Conservation (phyloP, 2,888 invertebrate species). For the Ypsolopha sequella region DNA sequence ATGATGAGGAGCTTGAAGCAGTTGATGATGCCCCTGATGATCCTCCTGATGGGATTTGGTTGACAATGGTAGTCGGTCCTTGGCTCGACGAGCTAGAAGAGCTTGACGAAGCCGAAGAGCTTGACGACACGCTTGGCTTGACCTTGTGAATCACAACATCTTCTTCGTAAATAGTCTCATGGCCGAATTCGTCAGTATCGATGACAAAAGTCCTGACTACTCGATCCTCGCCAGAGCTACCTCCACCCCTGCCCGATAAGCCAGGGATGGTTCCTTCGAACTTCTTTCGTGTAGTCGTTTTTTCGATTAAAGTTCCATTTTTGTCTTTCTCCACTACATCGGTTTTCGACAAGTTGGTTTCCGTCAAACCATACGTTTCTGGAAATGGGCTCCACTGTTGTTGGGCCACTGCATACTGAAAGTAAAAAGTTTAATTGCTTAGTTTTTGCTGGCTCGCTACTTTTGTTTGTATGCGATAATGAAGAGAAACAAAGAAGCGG, state of each 20-base stretch:
- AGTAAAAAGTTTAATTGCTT: neutral
- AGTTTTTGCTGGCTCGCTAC: neutral
- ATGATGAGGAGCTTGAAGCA: neutral
- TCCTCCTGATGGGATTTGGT: neutral
- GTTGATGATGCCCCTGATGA: neutral
- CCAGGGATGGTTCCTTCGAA: conserved; percentile 16
- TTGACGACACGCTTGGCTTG: conserved; percentile 4
- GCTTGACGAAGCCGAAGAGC: neutral
- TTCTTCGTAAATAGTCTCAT: conserved; percentile 32
- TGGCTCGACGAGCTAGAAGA: neutral
- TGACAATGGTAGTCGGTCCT: neutral
- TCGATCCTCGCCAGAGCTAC: conserved; percentile 20
- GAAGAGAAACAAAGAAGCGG: neutral
- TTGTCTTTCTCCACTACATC: conserved; percentile 18
- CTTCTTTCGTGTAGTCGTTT: conserved; percentile 17
- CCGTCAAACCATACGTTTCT: conserved; percentile 12
- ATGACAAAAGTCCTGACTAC: conserved; percentile 23
- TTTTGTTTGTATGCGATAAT: too few relatives aligned
- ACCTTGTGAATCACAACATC: conserved; percentile 20
- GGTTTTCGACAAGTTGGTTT: conserved; percentile 18
- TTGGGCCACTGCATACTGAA: neutral
- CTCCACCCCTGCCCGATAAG: conserved; percentile 1
- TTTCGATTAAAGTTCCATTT: conserved; percentile 23
- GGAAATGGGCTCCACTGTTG: neutral
- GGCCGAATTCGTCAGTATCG: conserved; percentile 26